Base-by-base conservation (phyloP, 2,888 invertebrate genomes). In the Zygothrica quintamaculata region DNA sequence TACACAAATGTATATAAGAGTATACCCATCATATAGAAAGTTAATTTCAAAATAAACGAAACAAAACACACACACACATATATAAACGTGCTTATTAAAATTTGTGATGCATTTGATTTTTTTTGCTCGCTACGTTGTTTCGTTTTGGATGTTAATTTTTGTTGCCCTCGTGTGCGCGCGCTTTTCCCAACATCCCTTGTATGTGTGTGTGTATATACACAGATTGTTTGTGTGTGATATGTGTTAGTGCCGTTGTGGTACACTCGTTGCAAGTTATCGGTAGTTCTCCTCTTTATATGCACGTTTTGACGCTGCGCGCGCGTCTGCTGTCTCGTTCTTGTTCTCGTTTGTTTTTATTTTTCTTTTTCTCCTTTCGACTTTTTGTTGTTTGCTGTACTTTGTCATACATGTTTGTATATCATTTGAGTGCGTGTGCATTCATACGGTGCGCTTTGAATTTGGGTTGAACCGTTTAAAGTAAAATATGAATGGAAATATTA, bases 341-440 rank as follows among this genome's bases (percentile, higher is more conserved):
- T 61, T 71, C 71, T 71, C 82, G 82, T 84, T 82, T 80, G 87
- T 86, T 81, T 88, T 82, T 84, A 81, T 81, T 88, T 82, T 81
- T 78, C 71, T 70, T 73, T 56, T 86, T 86, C 74, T 74, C 74
- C 84, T 85, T 84, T 87, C 65, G 76, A 86, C 74, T 88, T 88
- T 86, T 88, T 85, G 87, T 84, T 88, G 88, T 88, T 84, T 88
- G 88, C 88, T 88, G 87, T 88, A 82, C 88, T 81, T 87, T 84
- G 70, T 58, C 81, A 80, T 73, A 81, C 74, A 69, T 44, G 46
- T 33, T 36, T 40, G 25, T 37, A 13, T 50, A 16, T 39, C n/a
- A 13, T 11, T 15, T 13, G 13, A 34, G n/a, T 53, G 25, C 34
- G 22, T 57, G 22, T 13, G 53, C 55, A 36, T 56, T 51, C 39